Base-by-base conservation (phyloP, 2,888 invertebrate genomes). In the Mythimna ferrago region DNA sequence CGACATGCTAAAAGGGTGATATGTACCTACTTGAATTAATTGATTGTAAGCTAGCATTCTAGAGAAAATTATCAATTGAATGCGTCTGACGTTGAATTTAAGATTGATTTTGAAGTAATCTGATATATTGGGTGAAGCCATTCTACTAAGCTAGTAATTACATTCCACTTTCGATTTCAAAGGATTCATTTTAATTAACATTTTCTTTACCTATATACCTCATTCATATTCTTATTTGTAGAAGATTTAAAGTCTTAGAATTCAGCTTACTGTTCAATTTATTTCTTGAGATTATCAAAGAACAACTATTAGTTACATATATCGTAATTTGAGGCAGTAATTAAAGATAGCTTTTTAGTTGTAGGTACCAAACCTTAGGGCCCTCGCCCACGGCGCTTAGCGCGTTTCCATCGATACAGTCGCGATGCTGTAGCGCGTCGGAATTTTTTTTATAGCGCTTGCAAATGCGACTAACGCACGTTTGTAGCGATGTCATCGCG, bases 61-160 rank as follows among this genome's bases (percentile, higher is more conserved):
- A 35, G 48, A 48, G 32, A 41, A 71, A 58, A 56, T 62, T 26
- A 56, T 44, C 41, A 16, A 35, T 51, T 44, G 61, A 65, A 78
- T 68, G 26, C 56, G 35, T 48, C 58, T 61, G 19, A 26, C 44
- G 7, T 48, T 58, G 48, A 69, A 75, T 53, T 51, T 16, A 21
- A 54, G 44, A 80, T 80, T 44, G 53, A 76, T 76, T 66, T 66
- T 70, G 41, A 69, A 63, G 51, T 10, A 63, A 32, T 35, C 48
- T 54, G 48, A 54, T 51, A 56, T 48, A 61, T 51, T 32, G 10
- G 44, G 10, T 61, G 56, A 65, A 38, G 51, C 38, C 19, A 51
- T 60, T 53, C 10, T 14, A 58, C 21, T 21, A 41, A 54, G 44
- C 11, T 14, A 53, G 21, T 14, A 48, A 53, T 38, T 38, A 6